Conservation (phyloP, 2,797 vertebrate species). For the Helicolenus hilgendorfi region DNA sequence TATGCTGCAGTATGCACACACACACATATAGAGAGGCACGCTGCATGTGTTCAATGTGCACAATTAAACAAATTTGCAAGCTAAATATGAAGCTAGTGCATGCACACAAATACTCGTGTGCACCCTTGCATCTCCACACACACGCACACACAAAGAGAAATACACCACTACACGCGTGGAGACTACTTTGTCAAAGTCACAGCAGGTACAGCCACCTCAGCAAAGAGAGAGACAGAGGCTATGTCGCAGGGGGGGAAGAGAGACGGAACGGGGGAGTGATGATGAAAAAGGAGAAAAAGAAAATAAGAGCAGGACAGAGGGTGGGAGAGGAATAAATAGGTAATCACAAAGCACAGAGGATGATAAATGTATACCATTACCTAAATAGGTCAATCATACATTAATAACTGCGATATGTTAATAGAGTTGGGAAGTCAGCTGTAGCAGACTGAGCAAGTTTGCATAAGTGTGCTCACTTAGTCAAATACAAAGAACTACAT, state of each 20-base stretch:
- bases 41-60: constrained; percentile 9
- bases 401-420: constrained; percentile 74
- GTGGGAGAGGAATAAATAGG: constrained; percentile 63
- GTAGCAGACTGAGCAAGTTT: constrained; percentile 57
- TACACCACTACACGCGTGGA: constrained; percentile 62
- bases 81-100: constrained; percentile 23
- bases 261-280: constrained; percentile 16
- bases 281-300: constrained; percentile 52
- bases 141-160: constrained; percentile 28
- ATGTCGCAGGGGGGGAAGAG: constrained; percentile 47
- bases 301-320: constrained; percentile 52
- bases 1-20: constrained; percentile 56
- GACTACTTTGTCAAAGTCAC: constrained; percentile 92
- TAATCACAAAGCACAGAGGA: constrained; percentile 69
- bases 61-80: constrained; percentile 43
- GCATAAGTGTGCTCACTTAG: constrained; percentile 54
- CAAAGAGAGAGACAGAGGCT: constrained; percentile 83
- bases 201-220: constrained; percentile 91
- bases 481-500: constrained; percentile 62
- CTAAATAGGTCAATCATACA: constrained; percentile 83
- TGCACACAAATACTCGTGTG: constrained; percentile 5
- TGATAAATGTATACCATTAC: constrained; percentile 79
- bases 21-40: constrained; percentile 20
- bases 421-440: constrained; percentile 69
- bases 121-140: neutral